Evolutionary conservation across 2,888 invertebrate species (phyloP).

Genomic region (Tiliacea citrago): DNA sequence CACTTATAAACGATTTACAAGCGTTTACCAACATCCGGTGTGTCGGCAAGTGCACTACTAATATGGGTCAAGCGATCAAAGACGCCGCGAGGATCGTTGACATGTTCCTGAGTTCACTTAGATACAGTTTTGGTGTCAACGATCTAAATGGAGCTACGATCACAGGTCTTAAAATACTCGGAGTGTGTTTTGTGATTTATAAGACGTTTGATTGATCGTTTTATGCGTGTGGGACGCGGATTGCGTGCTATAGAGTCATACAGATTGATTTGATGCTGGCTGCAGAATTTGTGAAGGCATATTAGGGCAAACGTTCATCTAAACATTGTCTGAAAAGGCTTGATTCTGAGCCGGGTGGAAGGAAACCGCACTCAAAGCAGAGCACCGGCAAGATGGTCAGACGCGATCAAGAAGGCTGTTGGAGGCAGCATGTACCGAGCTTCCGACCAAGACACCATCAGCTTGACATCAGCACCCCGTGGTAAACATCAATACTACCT

Average conservation of each 20-base stretch:
- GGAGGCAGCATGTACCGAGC: not conserved
- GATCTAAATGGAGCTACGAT: conserved; percentile 63
- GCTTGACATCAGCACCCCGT: not conserved
- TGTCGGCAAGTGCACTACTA: conserved; percentile 69
- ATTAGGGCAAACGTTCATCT: not conserved
- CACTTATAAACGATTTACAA: conserved; percentile 66
- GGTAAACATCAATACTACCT: not conserved
- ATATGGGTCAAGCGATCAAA: conserved; percentile 84
- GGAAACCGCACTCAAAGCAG: not conserved
- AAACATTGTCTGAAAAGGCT: not conserved
- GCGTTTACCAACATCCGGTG: conserved; percentile 76
- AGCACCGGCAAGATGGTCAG: not conserved
- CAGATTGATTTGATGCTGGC: conserved; percentile 14
- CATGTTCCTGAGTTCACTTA: conserved; percentile 68
- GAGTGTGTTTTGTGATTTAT: conserved; percentile 44
- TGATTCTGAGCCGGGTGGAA: not conserved
- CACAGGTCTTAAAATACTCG: conserved; percentile 37
- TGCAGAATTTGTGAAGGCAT: conserved; percentile 7
- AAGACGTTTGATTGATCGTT: conserved; percentile 39
- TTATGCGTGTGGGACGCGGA: conserved; percentile 34
- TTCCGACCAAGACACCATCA: not conserved
- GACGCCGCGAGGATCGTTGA: conserved; percentile 79
- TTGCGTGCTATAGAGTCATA: conserved; percentile 33
- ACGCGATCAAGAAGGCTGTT: not conserved
- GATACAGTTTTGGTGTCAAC: conserved; percentile 75